These are phyloP conservation scores for Lasiurus borealis DNA, from an alignment of 2,113 vertebrate genomes.

Conservation along the genomic window DNA sequence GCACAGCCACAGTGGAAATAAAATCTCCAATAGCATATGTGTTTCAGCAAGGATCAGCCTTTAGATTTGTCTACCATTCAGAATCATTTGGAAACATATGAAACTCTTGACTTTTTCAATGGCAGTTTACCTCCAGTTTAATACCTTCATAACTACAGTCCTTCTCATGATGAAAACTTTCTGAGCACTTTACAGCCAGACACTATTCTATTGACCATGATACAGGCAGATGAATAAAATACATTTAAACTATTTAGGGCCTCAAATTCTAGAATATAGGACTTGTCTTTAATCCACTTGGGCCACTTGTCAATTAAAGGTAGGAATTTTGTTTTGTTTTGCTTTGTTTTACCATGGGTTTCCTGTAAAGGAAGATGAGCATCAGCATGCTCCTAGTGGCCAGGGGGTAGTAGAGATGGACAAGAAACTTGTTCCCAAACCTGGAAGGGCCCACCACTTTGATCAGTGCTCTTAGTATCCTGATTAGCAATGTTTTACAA, in stretches of 20 bases:
- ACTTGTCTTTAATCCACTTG: background rate
- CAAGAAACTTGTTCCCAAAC: background rate
- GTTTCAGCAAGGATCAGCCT: background rate
- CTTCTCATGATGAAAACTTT: background rate
- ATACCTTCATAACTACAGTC: background rate
- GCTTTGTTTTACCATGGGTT: background rate
- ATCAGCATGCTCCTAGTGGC: background rate
- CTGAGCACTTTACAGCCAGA: background rate
- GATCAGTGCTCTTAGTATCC: background rate
- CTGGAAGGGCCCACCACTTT: background rate
- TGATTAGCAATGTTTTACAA: constrained; percentile 19
- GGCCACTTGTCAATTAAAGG: background rate
- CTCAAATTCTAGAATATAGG: background rate
- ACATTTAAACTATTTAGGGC: background rate
- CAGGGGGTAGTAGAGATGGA: background rate
- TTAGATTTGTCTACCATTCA: background rate
- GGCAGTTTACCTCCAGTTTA: background rate
- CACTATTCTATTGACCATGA: background rate
- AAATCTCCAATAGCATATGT: background rate
- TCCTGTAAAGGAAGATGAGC: background rate
- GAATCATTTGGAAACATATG: background rate
- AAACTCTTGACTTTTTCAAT: background rate
- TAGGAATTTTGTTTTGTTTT: background rate
- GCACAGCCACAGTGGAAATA: background rate
- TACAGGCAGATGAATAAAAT: background rate